Evolutionary conservation across 2,888 invertebrate species (phyloP).

Genomic region (Synergus japonicus): DNA sequence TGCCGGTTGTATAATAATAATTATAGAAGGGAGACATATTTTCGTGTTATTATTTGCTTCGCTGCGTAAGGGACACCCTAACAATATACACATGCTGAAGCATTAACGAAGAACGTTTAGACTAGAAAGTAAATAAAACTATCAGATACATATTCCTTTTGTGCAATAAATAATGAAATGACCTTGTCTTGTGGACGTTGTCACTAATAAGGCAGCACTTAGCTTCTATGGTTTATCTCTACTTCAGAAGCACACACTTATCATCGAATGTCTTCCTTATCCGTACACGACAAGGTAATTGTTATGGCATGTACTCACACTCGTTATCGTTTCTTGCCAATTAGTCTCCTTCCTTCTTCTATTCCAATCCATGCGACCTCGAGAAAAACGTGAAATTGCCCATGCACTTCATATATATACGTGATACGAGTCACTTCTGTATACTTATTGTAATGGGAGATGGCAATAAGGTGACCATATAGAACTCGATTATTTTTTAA

Average conservation of each 20-base stretch:
- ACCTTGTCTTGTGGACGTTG: neutral
- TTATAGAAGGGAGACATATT: slow-evolving; percentile 70
- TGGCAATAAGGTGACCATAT: slow-evolving; percentile 14
- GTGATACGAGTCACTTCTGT: slow-evolving; percentile 48
- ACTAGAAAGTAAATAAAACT: slow-evolving; percentile 32
- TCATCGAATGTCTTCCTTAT: slow-evolving; percentile 37
- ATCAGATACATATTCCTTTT: neutral
- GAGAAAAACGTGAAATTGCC: slow-evolving; percentile 35
- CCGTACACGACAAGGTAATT: slow-evolving; percentile 37
- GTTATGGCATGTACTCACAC: slow-evolving; percentile 48
- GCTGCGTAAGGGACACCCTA: slow-evolving; percentile 53
- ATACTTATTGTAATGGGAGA: slow-evolving; percentile 47
- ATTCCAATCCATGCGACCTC: slow-evolving; percentile 51
- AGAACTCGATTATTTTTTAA: slow-evolving; percentile 45
- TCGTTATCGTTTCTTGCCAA: slow-evolving; percentile 46
- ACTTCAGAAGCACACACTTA: slow-evolving; percentile 20
- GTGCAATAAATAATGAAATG: neutral
- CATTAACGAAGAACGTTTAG: slow-evolving; percentile 4
- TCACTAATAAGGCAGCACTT: slow-evolving; percentile 12
- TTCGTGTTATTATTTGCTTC: slow-evolving; percentile 72
- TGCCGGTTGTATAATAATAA: slow-evolving; percentile 49
- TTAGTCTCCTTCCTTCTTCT: slow-evolving; percentile 52
- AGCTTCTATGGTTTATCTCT: slow-evolving; percentile 13
- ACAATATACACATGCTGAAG: slow-evolving; percentile 58
- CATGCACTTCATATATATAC: slow-evolving; percentile 29